Conservation (phyloP, 37 sponge, comb jelly and placozoan genomes). For the Sycon ciliatum region DNA sequence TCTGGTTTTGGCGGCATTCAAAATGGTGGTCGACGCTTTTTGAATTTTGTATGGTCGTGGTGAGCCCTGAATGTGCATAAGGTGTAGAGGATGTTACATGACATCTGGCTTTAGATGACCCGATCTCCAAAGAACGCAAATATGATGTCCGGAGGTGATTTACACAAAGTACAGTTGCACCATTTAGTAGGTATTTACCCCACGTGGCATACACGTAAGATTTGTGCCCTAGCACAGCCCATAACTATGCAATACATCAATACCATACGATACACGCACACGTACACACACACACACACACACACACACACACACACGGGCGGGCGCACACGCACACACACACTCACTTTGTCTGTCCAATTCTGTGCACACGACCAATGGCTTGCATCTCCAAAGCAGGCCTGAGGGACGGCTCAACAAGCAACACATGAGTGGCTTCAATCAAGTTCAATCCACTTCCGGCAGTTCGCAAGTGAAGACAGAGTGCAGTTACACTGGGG, state of each 20-base stretch:
- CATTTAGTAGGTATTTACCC: too few relatives aligned
- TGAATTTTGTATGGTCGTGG: too few relatives aligned
- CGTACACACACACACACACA: slow-evolving; percentile 30
- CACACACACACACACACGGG: slow-evolving; percentile 15
- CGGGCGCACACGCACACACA: background rate
- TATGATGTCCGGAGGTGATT: too few relatives aligned
- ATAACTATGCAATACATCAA: background rate
- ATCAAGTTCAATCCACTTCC: slow-evolving; percentile 73
- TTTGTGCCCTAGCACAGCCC: background rate
- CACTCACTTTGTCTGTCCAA: slow-evolving; percentile 74
- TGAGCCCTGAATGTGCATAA: too few relatives aligned
- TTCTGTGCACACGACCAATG: slow-evolving; percentile 67
- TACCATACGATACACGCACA: background rate
- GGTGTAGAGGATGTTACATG: too few relatives aligned
- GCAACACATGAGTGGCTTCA: slow-evolving; percentile 77
- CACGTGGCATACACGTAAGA: too few relatives aligned
- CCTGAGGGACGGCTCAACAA: slow-evolving; percentile 70
- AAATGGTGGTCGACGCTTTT: too few relatives aligned
- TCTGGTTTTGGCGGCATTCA: too few relatives aligned
- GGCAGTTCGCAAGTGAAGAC: slow-evolving; percentile 58
- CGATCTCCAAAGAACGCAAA: too few relatives aligned
- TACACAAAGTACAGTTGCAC: too few relatives aligned
- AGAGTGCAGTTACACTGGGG: slow-evolving; percentile 37
- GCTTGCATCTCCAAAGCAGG: slow-evolving; percentile 66
- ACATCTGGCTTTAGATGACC: too few relatives aligned